These are phyloP conservation scores for Astropecten irregularis DNA, from an alignment of 53 echinoderm and acorn worm species.

Conservation along the genomic window DNA sequence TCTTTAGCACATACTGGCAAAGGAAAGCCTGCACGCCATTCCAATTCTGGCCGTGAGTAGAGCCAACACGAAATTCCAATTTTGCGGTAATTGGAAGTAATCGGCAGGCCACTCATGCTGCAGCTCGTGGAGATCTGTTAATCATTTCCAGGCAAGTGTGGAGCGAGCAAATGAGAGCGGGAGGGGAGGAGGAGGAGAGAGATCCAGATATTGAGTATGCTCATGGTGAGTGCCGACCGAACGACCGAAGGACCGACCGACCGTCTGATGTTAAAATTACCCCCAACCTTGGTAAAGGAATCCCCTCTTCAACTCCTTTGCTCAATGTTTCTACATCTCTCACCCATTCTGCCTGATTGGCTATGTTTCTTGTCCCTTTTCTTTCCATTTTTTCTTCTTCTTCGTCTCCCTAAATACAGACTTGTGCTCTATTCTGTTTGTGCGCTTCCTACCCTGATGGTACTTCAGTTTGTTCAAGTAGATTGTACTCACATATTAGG, in stretches of 20 bases:
- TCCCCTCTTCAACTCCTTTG: neutral
- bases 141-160: conserved; percentile 44
- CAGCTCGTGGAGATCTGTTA: conserved; percentile 43
- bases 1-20: too few relatives aligned
- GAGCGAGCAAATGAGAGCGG: neutral
- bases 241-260: neutral
- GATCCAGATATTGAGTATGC: too few relatives aligned
- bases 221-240: too few relatives aligned
- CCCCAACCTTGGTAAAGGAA: neutral
- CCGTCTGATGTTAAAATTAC: conserved; percentile 9
- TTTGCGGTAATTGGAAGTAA: conserved; percentile 57
- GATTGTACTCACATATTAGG: conserved; percentile 53
- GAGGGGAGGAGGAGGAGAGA: neutral
- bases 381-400: neutral
- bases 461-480: conserved; percentile 35
- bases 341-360: too few relatives aligned
- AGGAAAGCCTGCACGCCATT: too few relatives aligned
- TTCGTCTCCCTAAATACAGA: conserved; percentile 11
- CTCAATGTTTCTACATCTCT: too few relatives aligned
- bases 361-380: neutral
- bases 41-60: conserved; percentile 27
- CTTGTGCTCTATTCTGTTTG: too few relatives aligned
- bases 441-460: conserved; percentile 37
- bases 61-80: conserved; percentile 61
- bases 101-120: conserved; percentile 38